Conservation (phyloP, 1,140 invertebrate species). For the Solen grandis region DNA sequence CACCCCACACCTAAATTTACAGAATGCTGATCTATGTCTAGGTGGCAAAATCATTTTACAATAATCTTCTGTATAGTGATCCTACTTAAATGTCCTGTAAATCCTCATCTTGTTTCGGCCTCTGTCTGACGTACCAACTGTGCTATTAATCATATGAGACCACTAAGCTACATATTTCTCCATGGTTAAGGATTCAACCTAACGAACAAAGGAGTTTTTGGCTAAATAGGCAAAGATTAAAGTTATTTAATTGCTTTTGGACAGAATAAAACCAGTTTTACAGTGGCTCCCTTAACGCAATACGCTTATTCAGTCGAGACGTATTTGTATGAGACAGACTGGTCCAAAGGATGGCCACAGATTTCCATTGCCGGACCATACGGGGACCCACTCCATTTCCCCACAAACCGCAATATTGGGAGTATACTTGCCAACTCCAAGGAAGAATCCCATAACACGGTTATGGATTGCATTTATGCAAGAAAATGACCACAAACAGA, state of each 20-base stretch:
- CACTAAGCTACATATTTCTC: too few relatives aligned
- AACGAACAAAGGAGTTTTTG: background rate
- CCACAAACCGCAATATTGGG: constrained; percentile 19
- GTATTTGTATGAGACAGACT: too few relatives aligned
- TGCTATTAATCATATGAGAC: too few relatives aligned
- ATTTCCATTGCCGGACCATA: constrained; percentile 36
- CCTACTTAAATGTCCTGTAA: constrained; percentile 2
- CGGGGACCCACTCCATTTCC: constrained; percentile 30
- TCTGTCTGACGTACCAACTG: too few relatives aligned
- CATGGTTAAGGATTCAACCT: too few relatives aligned
- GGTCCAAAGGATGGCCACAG: background rate
- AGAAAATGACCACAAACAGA: constrained; percentile 21
- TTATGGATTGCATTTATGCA: constrained; percentile 28
- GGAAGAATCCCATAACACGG: constrained; percentile 32
- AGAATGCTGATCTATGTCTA: background rate
- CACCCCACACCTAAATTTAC: background rate
- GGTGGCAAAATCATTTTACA: constrained; percentile 3
- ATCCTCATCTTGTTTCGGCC: constrained; percentile 1
- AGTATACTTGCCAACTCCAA: constrained; percentile 37
- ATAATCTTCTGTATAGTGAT: background rate
- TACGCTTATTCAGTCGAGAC: too few relatives aligned
- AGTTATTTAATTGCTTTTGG: too few relatives aligned
- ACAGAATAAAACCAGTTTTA: background rate
- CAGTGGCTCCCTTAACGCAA: too few relatives aligned
- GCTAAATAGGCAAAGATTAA: background rate